Conservation (phyloP, 1,140 invertebrate species). For the Hermatobates lingyangjiaoensis region DNA sequence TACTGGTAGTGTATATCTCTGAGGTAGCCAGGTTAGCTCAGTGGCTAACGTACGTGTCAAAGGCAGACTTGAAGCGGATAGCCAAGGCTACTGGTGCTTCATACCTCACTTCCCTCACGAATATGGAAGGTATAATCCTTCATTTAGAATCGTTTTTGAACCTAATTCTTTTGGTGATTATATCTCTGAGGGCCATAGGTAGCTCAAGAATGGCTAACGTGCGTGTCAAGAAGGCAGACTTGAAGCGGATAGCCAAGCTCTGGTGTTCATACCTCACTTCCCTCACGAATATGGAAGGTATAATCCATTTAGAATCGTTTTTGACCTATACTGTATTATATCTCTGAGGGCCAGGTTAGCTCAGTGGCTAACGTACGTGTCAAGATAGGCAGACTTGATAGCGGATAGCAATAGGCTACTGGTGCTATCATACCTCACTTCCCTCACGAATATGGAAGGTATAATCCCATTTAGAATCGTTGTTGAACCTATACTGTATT, state of each 20-base stretch:
- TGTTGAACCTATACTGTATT: too few species aligned
- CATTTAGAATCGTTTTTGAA: too few species aligned
- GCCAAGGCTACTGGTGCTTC: conserved; percentile 97
- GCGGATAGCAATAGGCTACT: conserved; percentile 97
- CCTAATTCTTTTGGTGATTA: too few species aligned
- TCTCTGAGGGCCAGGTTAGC: too few species aligned
- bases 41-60: too few species aligned
- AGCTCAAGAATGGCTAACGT: conserved; percentile 98
- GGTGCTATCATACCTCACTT: conserved; percentile 82
- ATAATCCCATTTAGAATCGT: too few species aligned
- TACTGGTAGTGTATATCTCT: too few species aligned
- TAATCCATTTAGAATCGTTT: too few species aligned
- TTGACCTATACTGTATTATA: too few species aligned
- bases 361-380: too few species aligned
- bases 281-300: conserved; percentile 82
- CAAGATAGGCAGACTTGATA: conserved; percentile 90
- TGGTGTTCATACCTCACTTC: conserved; percentile 82
- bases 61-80: conserved; percentile 87
- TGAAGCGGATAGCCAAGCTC: conserved; percentile 96
- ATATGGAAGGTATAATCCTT: conserved; percentile 81
- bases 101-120: conserved; percentile 81
- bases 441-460: conserved; percentile 86
- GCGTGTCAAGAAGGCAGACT: conserved; percentile 85
- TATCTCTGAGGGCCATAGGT: too few species aligned
- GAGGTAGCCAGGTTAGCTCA: too few species aligned